Conservation (phyloP, 2,797 vertebrate species). For the Furcifer pardalis region DNA sequence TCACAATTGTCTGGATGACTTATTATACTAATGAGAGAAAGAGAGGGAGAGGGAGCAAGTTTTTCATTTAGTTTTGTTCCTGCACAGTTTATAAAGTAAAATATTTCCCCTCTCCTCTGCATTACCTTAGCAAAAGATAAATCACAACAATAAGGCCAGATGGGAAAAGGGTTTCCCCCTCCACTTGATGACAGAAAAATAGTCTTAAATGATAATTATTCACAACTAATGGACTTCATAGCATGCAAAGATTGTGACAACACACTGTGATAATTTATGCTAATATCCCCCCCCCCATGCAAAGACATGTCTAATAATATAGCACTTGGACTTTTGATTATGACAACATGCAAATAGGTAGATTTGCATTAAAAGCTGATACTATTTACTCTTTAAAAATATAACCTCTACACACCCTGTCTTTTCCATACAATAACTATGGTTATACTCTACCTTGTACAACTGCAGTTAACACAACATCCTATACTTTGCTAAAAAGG, state of each 20-base stretch:
- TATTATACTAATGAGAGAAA: conserved; percentile 23
- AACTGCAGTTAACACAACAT: background rate
- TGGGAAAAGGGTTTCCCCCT: conserved; percentile 19
- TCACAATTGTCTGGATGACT: conserved; percentile 6
- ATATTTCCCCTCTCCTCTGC: conserved; percentile 2
- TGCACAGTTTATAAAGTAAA: conserved; percentile 32
- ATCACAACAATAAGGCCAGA: conserved; percentile 49
- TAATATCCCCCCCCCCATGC: conserved; percentile 49
- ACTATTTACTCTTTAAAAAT: conserved; percentile 15
- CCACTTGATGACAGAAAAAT: conserved; percentile 44
- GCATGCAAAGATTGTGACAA: conserved; percentile 51
- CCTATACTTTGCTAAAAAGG: rapidly evolving
- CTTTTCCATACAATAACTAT: background rate
- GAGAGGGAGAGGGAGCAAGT: background rate
- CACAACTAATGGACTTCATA: conserved; percentile 45
- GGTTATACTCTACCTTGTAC: background rate
- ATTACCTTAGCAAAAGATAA: conserved; percentile 39
- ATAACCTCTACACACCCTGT: background rate
- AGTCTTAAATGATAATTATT: conserved; percentile 49
- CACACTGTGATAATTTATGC: conserved; percentile 54
- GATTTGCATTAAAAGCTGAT: conserved; percentile 45
- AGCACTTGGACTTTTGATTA: conserved; percentile 42
- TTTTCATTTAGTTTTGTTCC: conserved; percentile 46
- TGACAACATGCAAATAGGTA: conserved; percentile 37
- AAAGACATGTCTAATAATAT: conserved; percentile 48